Base-by-base conservation (phyloP, 2,113 vertebrate genomes). In the Hemichromis elongatus region DNA sequence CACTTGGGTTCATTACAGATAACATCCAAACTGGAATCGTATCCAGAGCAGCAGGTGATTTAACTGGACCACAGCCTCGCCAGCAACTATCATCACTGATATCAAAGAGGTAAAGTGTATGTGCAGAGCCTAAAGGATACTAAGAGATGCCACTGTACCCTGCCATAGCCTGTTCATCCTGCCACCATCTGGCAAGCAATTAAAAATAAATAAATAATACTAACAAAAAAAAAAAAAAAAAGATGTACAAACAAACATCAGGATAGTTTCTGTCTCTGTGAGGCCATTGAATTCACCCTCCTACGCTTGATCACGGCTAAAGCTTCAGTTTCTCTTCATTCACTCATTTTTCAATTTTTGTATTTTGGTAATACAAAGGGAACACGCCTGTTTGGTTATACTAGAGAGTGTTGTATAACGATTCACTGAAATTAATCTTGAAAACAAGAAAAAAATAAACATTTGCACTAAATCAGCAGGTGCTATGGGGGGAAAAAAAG, bases 31-130 rank as follows among this genome's bases (percentile, higher is more conserved):
- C 26, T 75, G 18, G 45, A 52, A 4, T 75, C 26, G n/a, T 30
- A 75, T 19, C 68, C 42, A 50, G 42, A 28, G 24, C 24, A 75
- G 68, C 26, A 75, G 42, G 68, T 50, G 68, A 50, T 75, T 50
- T 75, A 75, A 75, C 24, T 47, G 26, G 68, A 30, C 24, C 68
- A 75, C 16, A 75, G 30, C 68, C 26, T 50, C 68, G 12, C 68
- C 42, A 50, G 42, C 37, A 1, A 26, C 37, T 26, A 26, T 42
- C 68, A 30, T 75, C 26, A 50, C 24, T 12, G 42, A 30, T 50
- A 75, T 75, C 42, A 50, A 28, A 47, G 42, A 73, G 42, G 42
- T 18, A 30, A 73, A 9, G 3, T 30, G 42, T 19, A 50, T 50
- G 19, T 40, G 66, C 8, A 70, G 9, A 19, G 42, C 24, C 68